These are phyloP conservation scores for Calliphora vicina DNA, from an alignment of 1,140 invertebrate species.

Conservation along the genomic window DNA sequence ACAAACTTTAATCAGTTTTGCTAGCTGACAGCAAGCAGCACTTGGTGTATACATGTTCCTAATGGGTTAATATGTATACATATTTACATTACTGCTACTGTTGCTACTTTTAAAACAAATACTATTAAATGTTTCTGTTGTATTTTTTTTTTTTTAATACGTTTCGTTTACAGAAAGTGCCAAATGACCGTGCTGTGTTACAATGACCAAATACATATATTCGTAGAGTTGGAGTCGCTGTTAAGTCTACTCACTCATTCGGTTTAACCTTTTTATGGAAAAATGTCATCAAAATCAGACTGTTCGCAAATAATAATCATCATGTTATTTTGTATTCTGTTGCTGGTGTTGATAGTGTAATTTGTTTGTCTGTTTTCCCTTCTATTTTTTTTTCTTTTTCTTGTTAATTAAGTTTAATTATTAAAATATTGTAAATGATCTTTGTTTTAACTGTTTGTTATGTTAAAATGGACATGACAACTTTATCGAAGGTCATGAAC, in stretches of 20 bases:
- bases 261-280: background rate
- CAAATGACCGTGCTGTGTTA: background rate
- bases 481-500: background rate
- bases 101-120: background rate
- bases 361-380: background rate
- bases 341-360: background rate
- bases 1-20: background rate
- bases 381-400: background rate
- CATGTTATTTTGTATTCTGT: background rate
- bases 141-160: background rate
- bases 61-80: background rate
- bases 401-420: background rate
- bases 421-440: conserved; percentile 2
- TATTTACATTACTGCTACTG: background rate
- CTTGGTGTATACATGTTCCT: background rate
- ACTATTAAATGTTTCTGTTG: background rate
- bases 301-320: background rate
- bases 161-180: background rate
- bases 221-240: too few relatives aligned
- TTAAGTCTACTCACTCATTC: background rate
- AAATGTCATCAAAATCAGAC: conserved; percentile 9
- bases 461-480: background rate
- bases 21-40: background rate
- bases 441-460: background rate
- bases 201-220: background rate